These are phyloP conservation scores for Slavum lentiscoides DNA, from an alignment of 2,888 invertebrate species.

Conservation along the genomic window DNA sequence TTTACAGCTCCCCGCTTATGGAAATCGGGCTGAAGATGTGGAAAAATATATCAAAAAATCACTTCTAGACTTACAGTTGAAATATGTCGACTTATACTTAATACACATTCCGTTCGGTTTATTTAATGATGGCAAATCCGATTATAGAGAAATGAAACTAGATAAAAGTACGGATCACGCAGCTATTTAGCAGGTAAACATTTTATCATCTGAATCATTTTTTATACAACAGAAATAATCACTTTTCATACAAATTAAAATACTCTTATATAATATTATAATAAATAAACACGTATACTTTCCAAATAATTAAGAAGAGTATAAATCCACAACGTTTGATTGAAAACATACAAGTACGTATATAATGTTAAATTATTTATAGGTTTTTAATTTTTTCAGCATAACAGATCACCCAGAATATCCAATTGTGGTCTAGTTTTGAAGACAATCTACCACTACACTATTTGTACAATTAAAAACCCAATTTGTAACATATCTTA, in stretches of 20 bases:
- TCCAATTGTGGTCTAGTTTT: slow-evolving; percentile 61
- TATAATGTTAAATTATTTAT: too few relatives aligned
- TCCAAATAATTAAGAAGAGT: too few relatives aligned
- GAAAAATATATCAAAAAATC: slow-evolving; percentile 70
- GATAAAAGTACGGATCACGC: slow-evolving; percentile 33
- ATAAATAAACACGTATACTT: too few relatives aligned
- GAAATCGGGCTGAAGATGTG: slow-evolving; percentile 68
- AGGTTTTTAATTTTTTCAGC: slow-evolving; percentile 58
- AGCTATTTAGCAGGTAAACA: slow-evolving; percentile 33
- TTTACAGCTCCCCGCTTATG: slow-evolving; percentile 61
- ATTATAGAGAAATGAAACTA: slow-evolving; percentile 3
- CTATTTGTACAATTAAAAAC: too few relatives aligned
- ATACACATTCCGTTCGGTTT: slow-evolving; percentile 69
- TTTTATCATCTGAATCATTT: too few relatives aligned
- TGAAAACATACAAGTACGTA: slow-evolving; percentile 71
- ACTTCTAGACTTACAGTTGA: slow-evolving; percentile 70
- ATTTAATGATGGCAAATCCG: background rate
- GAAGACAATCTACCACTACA: too few relatives aligned
- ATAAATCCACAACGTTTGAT: slow-evolving; percentile 72
- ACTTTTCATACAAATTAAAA: background rate
- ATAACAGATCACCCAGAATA: slow-evolving; percentile 72
- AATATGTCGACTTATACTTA: slow-evolving; percentile 81
- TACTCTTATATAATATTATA: too few relatives aligned
- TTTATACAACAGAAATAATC: background rate
- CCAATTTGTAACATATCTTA: too few relatives aligned